Evolutionary conservation across 1,140 invertebrate genomes (phyloP), one percentile per base, ranked within the genome.

Genomic region (Gryon sp.): DNA sequence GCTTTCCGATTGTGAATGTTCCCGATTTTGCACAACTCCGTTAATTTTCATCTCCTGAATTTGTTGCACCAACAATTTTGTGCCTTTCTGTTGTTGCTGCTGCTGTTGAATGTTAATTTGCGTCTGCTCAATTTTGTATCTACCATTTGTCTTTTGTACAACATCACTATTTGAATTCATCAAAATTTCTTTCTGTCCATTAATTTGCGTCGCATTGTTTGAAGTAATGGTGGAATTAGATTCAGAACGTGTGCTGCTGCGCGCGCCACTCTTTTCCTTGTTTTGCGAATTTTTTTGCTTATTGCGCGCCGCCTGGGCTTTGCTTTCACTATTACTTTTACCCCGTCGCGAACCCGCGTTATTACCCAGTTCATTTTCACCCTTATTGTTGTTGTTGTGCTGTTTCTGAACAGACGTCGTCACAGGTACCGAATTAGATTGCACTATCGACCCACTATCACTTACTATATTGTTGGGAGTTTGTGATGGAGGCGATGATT

Each of bases 241-340:
- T 62, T 88, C 86, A 6, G 87, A 86, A 20, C 84, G 81, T 28
- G 84, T 84, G 9, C 82, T 85, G 11, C 76, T 76, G 18, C 84
- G 78, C 40, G 83, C 66, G 18, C 34, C 79, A 36, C 84, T 80
- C 68, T 89, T 89, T 22, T 89, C 88, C 66, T 88, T 89, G 36
- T 89, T 89, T 60, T 88, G 87, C 32, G 81, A 86, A 80, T 89
- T 89, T 83, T 88, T 89, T 46, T 89, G 87, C 68, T 89, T 89
- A 45, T 88, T 89, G 0, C 88, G 80, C 26, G 83, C 86, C 38
- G 87, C 86, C 45, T 89, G 88, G 2, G 85, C 86, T 73, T 89
- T 89, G 66, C 88, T 88, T 65, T 89, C 88, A 73, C 85, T 88
- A 66, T 87, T 89, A 80, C 84, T 87, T 73, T 89, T 89, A 30